Percentiles rank a stretch among this genome's conserved stretches.
These are phyloP conservation scores for Geodia barretti DNA, from an alignment of 37 sponge, comb jelly and placozoan genomes.

Conservation along the genomic window DNA sequence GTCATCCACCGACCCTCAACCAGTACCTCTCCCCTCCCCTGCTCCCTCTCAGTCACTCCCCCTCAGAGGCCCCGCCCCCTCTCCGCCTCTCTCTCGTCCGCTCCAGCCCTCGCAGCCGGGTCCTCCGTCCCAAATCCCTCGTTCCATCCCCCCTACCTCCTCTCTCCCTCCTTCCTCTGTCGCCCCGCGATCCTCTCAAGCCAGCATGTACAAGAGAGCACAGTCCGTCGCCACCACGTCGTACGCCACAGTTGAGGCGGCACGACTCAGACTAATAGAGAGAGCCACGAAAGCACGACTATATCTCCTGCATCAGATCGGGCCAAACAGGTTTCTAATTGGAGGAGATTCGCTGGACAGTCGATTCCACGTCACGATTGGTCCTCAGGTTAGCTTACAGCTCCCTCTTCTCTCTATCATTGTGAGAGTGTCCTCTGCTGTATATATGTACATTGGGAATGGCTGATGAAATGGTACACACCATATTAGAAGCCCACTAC, in stretches of 20 bases:
- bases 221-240: not conserved
- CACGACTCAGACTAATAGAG: conserved; percentile 34
- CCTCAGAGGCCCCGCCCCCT: not conserved
- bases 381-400: conserved; percentile 60
- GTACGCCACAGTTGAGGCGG: not conserved
- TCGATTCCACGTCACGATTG: conserved; percentile 67
- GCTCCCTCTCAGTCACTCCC: not conserved
- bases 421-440: too few species aligned
- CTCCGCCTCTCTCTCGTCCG: too few species aligned
- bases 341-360: conserved; percentile 67
- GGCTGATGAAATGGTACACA: too few species aligned
- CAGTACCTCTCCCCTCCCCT: not conserved
- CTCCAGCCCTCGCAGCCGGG: not conserved
- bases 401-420: not conserved
- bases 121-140: too few species aligned
- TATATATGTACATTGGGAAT: too few species aligned
- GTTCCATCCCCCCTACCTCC: too few species aligned
- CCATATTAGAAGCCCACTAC: too few species aligned
- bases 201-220: not conserved
- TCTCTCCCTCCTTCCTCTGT: not conserved
- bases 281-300: conserved; percentile 63
- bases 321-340: conserved; percentile 62
- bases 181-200: not conserved
- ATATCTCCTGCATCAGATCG: conserved; percentile 65
- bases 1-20: not conserved